Evolutionary conservation across 2,888 invertebrate genomes (phyloP).

Genomic region (Heliconius ethilla): DNA sequence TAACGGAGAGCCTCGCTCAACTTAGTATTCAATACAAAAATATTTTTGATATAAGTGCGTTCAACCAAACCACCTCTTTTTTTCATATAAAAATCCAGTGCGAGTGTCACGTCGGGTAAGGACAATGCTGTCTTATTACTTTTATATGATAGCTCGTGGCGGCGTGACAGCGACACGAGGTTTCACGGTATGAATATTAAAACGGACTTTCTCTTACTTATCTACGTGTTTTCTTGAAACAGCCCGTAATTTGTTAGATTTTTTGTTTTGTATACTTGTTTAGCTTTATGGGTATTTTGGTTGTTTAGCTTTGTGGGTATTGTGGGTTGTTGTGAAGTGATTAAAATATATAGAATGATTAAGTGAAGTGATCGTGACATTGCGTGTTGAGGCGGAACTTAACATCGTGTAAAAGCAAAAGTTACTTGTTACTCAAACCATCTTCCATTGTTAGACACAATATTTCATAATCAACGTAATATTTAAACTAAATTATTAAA

Average conservation of each 20-base stretch:
- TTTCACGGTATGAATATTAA: slow-evolving; percentile 13
- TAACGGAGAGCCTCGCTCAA: too few species aligned
- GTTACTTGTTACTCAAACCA: neutral
- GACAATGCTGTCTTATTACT: slow-evolving; percentile 21
- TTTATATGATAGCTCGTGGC: slow-evolving; percentile 13
- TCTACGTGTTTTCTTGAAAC: slow-evolving; percentile 1
- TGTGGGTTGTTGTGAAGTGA: neutral
- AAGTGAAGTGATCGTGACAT: too few species aligned
- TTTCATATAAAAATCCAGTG: neutral
- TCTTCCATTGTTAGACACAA: neutral
- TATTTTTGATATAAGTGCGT: too few species aligned
- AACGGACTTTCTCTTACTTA: neutral
- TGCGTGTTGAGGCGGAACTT: too few species aligned
- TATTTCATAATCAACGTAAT: slow-evolving; percentile 10
- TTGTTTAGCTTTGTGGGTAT: neutral
- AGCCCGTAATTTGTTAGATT: neutral
- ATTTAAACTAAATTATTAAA: slow-evolving; percentile 9
- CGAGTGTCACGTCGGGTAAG: slow-evolving; percentile 14
- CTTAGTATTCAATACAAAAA: too few species aligned
- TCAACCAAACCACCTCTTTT: too few species aligned
- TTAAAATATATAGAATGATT: too few species aligned
- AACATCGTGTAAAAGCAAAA: neutral
- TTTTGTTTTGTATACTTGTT: neutral
- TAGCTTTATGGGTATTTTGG: neutral
- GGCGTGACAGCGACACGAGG: neutral